Percentiles rank a stretch among this genome's conserved stretches.
Conservation (phyloP, 2,888 invertebrate genomes). For the Eumerus sabulonum region DNA sequence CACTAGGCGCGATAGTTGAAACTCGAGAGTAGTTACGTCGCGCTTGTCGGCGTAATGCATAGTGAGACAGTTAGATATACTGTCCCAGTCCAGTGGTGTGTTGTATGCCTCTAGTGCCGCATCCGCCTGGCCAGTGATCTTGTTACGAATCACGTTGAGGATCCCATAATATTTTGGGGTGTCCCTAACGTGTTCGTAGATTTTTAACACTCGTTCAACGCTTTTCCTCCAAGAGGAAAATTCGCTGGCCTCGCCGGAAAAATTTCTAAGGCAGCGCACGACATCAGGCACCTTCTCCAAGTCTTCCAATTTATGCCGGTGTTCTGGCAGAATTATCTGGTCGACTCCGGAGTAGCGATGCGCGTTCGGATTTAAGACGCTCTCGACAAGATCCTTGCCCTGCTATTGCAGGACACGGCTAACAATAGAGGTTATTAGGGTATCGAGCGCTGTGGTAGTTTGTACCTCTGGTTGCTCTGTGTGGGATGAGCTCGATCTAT, state of each 20-base stretch:
- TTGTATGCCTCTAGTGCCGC: no score
- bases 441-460: slow-evolving; percentile 1
- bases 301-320: background rate
- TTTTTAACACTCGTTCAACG: slow-evolving; percentile 22
- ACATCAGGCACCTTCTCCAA: slow-evolving; percentile 23
- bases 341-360: slow-evolving; percentile 8
- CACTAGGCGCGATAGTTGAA: slow-evolving; percentile 17
- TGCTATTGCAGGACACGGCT: slow-evolving; percentile 16
- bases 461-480: no score
- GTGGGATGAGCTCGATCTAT: no score
- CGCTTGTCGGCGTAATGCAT: slow-evolving; percentile 41
- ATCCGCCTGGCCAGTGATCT: slow-evolving; percentile 27
- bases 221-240: slow-evolving; percentile 44
- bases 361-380: slow-evolving; percentile 12
- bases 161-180: slow-evolving; percentile 31
- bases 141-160: slow-evolving; percentile 30
- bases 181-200: slow-evolving; percentile 15
- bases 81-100: slow-evolving; percentile 34
- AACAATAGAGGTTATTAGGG: slow-evolving; percentile 6
- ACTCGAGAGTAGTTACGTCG: slow-evolving; percentile 28
- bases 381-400: slow-evolving; percentile 9
- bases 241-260: slow-evolving; percentile 23
- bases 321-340: slow-evolving; percentile 15
- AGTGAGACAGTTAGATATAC: slow-evolving; percentile 27
- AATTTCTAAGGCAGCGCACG: slow-evolving; percentile 20